Conservation (phyloP, 2,797 vertebrate species). For the Nasua narica region DNA sequence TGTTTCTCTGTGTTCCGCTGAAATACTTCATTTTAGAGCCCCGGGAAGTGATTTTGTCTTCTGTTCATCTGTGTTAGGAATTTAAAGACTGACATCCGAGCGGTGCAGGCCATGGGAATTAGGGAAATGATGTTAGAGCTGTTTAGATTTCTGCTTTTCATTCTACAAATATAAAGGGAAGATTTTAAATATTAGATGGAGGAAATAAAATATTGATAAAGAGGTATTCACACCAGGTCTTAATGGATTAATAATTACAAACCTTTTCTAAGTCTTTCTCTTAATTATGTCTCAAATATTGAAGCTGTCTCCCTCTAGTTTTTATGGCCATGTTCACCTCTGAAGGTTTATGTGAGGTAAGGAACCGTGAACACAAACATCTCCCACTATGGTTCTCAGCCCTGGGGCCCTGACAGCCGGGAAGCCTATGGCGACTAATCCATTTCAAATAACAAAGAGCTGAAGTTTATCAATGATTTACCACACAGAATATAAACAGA, state of each 20-base stretch:
- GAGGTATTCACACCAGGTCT: slow-evolving; percentile 9
- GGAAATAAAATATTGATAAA: slow-evolving; percentile 70
- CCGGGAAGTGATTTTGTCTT: slow-evolving; percentile 48
- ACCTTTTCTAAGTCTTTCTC: slow-evolving; percentile 1
- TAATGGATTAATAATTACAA: slow-evolving; percentile 34
- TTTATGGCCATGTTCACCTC: neutral
- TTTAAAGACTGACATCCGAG: neutral
- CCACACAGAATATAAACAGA: neutral
- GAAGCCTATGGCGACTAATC: neutral
- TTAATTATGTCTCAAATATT: neutral
- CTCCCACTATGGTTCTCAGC: neutral
- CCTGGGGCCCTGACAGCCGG: neutral
- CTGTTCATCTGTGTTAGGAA: slow-evolving; percentile 48
- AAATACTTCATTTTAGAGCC: slow-evolving; percentile 47
- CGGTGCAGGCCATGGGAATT: neutral
- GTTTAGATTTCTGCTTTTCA: slow-evolving; percentile 58
- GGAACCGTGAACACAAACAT: neutral
- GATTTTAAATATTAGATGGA: slow-evolving; percentile 70
- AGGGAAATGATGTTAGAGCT: slow-evolving; percentile 46
- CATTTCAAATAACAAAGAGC: slow-evolving; percentile 41
- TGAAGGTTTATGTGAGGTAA: neutral
- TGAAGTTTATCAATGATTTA: slow-evolving; percentile 36
- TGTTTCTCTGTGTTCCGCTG: slow-evolving; percentile 3
- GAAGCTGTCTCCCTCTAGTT: neutral
- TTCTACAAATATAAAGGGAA: slow-evolving; percentile 46